A percentile compares a stretch with the other conserved stretches of the same genome.
Evolutionary conservation across 2,113 vertebrate species (phyloP).

Genomic region (Aleadryas rufinucha): DNA sequence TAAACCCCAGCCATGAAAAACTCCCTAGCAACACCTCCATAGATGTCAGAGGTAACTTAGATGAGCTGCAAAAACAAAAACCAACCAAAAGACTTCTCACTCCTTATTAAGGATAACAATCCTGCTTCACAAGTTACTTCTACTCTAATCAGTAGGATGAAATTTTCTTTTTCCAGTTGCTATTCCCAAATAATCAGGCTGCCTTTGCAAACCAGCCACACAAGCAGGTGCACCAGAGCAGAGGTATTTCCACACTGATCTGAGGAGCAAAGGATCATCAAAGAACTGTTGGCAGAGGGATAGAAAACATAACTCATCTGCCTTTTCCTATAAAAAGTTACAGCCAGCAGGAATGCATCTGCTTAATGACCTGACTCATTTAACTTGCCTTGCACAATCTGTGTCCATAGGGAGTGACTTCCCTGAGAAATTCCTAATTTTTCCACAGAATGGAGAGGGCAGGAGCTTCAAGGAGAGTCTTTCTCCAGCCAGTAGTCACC

Average conservation of each 20-base stretch:
- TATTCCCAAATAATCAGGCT: neutral
- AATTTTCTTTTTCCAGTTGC: neutral
- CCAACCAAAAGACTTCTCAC: neutral
- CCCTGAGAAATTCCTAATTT: neutral
- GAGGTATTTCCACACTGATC: accelerated
- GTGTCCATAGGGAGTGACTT: accelerated
- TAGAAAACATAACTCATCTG: neutral
- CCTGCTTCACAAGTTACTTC: neutral
- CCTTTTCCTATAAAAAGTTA: neutral
- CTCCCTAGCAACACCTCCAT: neutral
- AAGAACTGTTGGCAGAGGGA: neutral
- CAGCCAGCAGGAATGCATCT: neutral
- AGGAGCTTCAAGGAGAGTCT: too few relatives aligned
- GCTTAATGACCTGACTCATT: neutral
- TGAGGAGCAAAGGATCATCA: neutral
- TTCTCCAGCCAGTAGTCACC: neutral
- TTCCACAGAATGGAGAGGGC: neutral
- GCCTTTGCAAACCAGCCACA: neutral
- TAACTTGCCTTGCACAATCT: neutral
- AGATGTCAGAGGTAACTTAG: neutral
- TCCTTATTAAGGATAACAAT: neutral
- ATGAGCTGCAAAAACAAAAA: neutral
- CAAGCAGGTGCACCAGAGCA: accelerated
- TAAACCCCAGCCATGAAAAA: neutral
- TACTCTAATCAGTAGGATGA: neutral